These are phyloP conservation scores for Aphelocoma californica DNA, from an alignment of 2,797 vertebrate genomes.

Conservation along the genomic window DNA sequence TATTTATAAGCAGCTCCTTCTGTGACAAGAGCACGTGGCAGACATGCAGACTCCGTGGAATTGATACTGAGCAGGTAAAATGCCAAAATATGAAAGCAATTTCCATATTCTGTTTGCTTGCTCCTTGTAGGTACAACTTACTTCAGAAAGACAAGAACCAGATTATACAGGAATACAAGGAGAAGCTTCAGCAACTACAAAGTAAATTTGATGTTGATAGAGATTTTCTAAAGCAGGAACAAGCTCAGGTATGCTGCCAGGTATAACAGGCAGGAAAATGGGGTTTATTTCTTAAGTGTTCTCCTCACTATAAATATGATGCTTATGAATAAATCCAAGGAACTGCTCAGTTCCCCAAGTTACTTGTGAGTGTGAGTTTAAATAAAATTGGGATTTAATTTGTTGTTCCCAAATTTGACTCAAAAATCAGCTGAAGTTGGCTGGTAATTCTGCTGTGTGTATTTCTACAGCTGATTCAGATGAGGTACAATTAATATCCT, in stretches of 20 bases:
- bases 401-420: not conserved
- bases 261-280: not conserved
- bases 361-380: not conserved
- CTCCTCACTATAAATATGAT: not conserved
- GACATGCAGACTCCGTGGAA: not conserved
- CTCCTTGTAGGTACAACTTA: conserved; percentile 70
- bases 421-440: not conserved
- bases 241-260: conserved; percentile 80
- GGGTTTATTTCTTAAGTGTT: not conserved
- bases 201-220: conserved; percentile 82
- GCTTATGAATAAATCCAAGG: not conserved
- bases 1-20: not conserved
- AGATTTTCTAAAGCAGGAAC: conserved; percentile 84
- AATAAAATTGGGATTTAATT: not conserved
- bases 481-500: not conserved
- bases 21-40: not conserved
- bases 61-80: not conserved
- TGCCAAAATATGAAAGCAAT: not conserved
- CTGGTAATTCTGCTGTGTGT: not conserved
- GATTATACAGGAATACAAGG: conserved; percentile 76
- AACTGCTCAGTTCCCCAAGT: not conserved
- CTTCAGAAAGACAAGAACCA: conserved; percentile 84
- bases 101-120: conserved; percentile 19
- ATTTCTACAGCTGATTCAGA: not conserved
- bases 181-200: conserved; percentile 78